Conservation (phyloP, 1,140 invertebrate genomes). For the Drosophila pseudoananassae region DNA sequence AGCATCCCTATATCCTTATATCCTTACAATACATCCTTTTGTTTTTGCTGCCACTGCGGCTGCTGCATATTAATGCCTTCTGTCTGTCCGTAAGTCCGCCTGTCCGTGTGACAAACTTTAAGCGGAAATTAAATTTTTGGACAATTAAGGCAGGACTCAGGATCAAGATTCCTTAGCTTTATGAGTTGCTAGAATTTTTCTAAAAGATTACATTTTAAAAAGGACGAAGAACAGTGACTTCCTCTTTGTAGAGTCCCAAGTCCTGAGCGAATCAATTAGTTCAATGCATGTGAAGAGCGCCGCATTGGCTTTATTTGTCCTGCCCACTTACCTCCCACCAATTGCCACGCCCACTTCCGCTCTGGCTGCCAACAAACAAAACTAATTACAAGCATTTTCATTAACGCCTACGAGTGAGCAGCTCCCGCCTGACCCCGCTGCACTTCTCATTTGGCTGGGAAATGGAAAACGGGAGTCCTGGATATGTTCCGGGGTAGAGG, state of each 20-base stretch:
- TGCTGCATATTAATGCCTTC: slow-evolving; percentile 67
- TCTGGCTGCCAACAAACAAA: slow-evolving; percentile 74
- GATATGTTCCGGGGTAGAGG: not conserved
- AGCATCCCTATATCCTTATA: slow-evolving; percentile 14
- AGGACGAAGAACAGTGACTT: not conserved
- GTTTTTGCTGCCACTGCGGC: slow-evolving; percentile 55
- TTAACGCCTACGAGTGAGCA: slow-evolving; percentile 73
- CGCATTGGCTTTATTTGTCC: slow-evolving; percentile 62
- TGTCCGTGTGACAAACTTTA: slow-evolving; percentile 62
- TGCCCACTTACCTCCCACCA: not conserved
- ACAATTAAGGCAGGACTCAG: slow-evolving; percentile 54
- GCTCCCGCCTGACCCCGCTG: not conserved
- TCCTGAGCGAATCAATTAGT: slow-evolving; percentile 71
- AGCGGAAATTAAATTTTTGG: slow-evolving; percentile 77
- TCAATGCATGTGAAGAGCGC: slow-evolving; percentile 72
- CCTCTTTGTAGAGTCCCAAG: not conserved
- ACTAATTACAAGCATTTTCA: slow-evolving; percentile 82
- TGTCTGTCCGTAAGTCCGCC: slow-evolving; percentile 1
- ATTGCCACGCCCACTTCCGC: slow-evolving; percentile 56
- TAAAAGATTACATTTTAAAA: slow-evolving; percentile 1
- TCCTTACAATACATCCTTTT: slow-evolving; percentile 43
- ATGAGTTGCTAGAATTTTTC: not conserved
- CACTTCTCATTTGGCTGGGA: slow-evolving; percentile 3
- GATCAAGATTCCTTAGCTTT: not conserved
- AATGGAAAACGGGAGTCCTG: slow-evolving; percentile 6